Base-by-base conservation (phyloP, 2,113 vertebrate genomes). In the Ammodytes dubius region DNA sequence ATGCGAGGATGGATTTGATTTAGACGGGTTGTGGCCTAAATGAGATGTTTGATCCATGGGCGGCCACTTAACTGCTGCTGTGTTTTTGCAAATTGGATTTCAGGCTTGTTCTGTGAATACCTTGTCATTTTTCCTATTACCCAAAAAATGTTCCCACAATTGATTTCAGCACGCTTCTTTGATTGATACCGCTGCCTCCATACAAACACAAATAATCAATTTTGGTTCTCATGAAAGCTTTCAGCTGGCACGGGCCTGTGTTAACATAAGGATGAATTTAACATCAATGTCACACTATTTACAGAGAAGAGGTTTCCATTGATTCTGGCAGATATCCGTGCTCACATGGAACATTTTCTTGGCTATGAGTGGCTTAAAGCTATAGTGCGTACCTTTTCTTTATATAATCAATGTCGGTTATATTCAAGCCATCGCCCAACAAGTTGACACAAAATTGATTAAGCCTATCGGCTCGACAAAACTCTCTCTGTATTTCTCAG, bases 61-160 rank as follows among this genome's bases (percentile, higher is more conserved):
- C 66, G 59, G 82, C 81, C 78, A 81, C 75, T 84, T 80, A 27
- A 54, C 70, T 45, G 67, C 68, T 67, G 66, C 37, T 70, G 6
- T 72, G 77, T 83, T 84, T 67, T 69, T 35, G 40, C 52, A 90
- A 89, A 91, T 91, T 88, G 58, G 82, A 87, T 91, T 86, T 84
- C 64, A 10, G 80, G 59, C 63, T 70, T 50, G 53, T 68, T 77
- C 42, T 57, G 66, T 53, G 72, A 43, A 50, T n/a, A 43, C 78
- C 63, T 56, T 77, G 69, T 89, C 66, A 81, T 84, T 84, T 87
- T 89, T 80, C 27, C 49, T 56, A 47, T 84, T 67, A 68, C 37
- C 66, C 64, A 57, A 77, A 85, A 79, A 81, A 83, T 82, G 81
- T 61, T 81, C 57, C 65, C 8, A 1, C 67, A 69, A 27, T 80